Evolutionary conservation across 2,797 vertebrate genomes (phyloP), one percentile per base, ranked within the genome.

Genomic region (Melanotaenia pygmaea): DNA sequence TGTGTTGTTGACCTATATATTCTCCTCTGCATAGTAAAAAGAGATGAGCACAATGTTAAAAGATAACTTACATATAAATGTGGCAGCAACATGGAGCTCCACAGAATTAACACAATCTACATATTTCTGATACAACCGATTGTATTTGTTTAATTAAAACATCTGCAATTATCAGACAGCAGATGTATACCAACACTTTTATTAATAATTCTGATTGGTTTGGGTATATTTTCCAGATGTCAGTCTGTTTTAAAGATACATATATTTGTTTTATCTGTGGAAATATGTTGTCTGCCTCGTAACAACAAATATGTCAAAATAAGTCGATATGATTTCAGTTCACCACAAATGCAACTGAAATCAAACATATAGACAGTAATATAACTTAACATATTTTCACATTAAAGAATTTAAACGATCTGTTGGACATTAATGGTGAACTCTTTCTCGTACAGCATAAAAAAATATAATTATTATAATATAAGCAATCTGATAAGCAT

Each of bases 1-100:
- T 95, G 95, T 50, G 93, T 97, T 20, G 96, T 98, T 20, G 95
- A 94, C 85, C 94, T 95, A 59, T 99, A 99, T 35, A 97, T 95
- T 35, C 90, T 95, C 70, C 98, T 95, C 98, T 99, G 93, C 26
- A 72, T 24, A 11, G 12, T 1, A 24, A 2, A 64, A 26, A 81
- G 6, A 65, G 2, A 58, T 40, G 5, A 50, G 16, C 45, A 72
- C 4, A 28, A 18, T 37, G 16, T 72, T 51, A 59, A 5, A n/a
- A 38, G 2, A 37, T 4, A 1, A 6, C 8, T 64, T 38, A 20
- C 8, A 24, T 24, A 20, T 34, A 20, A 58, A 14, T 51, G 50
- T 24, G 8, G 47, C 16, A 28, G 9, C 34, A 18, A 24, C 12
- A 22, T 4, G 7, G 5, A 16, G 16, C 32, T 26, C 45, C 28